Base-by-base conservation (phyloP, 1,140 invertebrate genomes). In the Armadillidium nasatum region DNA sequence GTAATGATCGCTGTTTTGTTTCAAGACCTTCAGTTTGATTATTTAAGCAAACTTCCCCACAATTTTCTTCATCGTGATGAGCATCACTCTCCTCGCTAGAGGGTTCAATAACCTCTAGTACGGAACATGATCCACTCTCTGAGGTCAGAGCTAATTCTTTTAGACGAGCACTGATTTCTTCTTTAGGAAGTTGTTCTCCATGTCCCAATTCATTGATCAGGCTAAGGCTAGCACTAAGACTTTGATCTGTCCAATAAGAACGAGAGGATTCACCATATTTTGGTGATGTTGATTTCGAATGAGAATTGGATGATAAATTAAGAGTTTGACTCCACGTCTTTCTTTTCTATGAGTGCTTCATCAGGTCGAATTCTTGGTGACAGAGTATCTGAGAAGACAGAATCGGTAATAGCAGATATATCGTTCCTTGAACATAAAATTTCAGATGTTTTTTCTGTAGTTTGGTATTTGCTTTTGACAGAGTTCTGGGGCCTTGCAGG, bases 31-130 rank as follows among this genome's bases (percentile, higher is more conserved):
- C 50, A 60, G 50, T 60, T 19, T 60, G 50, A 7, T 19, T 60
- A 19, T 19, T 1, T 60, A 60, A 60, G 50, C 2, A 19, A 13
- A 60, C 11, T 19, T 60, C 50, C 4, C 11, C 19, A 60, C 19
- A 6, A 11, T 23, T 22, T 45, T 73, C 50, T 50, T 60, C 72
- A 13, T 22, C 19, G 45, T 13, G 13, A 60, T 45, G n/a, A 73
- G n/a, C 54, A 44, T 79, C 79, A 69, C 76, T 79, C 43, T 82
- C 80, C 33, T 82, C 82, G 68, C 80, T 82, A 7, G 83, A 82
- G 4, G 84, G 84, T 73, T 84, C 84, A 46, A 84, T 82, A 13
- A 84, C 83, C 78, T 84, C 84, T 23, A 84, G 76, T 10, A 84
- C 83, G 9, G 83, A 84, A 60, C 83, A 83, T 15, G 83, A 83